These are phyloP conservation scores for Plectropomus leopardus DNA, from an alignment of 2,113 vertebrate species.

Conservation along the genomic window DNA sequence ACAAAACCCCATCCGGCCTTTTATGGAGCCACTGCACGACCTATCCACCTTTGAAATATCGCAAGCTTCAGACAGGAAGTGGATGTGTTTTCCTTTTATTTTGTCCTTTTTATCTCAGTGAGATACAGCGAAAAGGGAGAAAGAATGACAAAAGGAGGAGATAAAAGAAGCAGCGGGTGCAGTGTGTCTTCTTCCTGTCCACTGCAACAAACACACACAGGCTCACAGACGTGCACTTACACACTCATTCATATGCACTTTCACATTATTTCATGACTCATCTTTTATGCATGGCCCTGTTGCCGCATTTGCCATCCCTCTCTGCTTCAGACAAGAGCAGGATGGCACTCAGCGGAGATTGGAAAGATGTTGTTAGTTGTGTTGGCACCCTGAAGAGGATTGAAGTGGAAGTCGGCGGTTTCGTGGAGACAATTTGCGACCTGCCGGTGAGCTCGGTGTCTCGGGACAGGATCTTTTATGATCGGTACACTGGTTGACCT, in stretches of 20 bases:
- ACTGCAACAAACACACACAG: background rate
- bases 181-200: background rate
- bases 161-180: slow-evolving; percentile 1
- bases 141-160: background rate
- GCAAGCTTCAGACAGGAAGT: slow-evolving; percentile 12
- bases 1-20: slow-evolving; percentile 12
- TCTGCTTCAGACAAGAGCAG: slow-evolving; percentile 8
- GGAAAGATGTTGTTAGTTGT: slow-evolving; percentile 13
- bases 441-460: background rate
- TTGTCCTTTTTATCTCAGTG: slow-evolving; percentile 24
- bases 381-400: slow-evolving; percentile 27
- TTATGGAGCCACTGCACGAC: background rate
- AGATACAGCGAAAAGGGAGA: background rate
- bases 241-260: slow-evolving; percentile 35
- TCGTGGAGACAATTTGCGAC: slow-evolving; percentile 13
- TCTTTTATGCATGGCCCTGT: slow-evolving; percentile 56
- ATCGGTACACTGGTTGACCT: slow-evolving; percentile 33
- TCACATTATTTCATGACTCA: slow-evolving; percentile 45
- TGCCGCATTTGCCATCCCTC: slow-evolving; percentile 9
- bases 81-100: slow-evolving; percentile 19
- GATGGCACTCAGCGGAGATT: slow-evolving; percentile 22
- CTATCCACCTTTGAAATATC: slow-evolving; percentile 20
- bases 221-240: slow-evolving; percentile 9
- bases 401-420: slow-evolving; percentile 28
- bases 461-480: slow-evolving; percentile 22